Base-by-base conservation (phyloP, 2,797 vertebrate species). In the Anguilla obscura region DNA sequence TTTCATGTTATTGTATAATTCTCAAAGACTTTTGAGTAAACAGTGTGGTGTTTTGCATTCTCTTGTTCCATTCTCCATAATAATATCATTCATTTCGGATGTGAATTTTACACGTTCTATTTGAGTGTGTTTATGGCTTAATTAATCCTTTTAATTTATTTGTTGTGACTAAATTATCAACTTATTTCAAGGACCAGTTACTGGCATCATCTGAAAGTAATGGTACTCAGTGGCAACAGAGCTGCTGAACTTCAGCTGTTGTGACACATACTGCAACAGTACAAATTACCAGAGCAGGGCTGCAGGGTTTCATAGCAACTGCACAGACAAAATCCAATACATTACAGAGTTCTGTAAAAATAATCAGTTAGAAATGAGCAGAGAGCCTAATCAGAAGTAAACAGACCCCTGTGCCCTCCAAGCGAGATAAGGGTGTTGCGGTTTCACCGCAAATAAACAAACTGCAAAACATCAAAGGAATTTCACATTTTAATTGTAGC, bases 91-190 rank as follows among this genome's bases (percentile, higher is more conserved):
- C 94, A 95, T 96, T 95, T 95, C 96, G 93, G 6, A 96, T 96
- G 96, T 91, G 93, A 94, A 94, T 95, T 95, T 94, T 96, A 96
- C 96, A 96, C 95, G 95, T 94, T 93, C 90, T 94, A 94, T 45
- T 95, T 95, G 95, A 95, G 95, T 94, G 94, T 95, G 94, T 95
- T 96, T 96, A 96, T 96, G 95, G 96, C 95, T 96, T 96, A 96
- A 96, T 96, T 45, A 96, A 96, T 96, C 95, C 93, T 96, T 96
- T 96, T 95, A 96, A 96, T 96, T 95, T 95, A 96, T 96, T 96
- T 95, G 95, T 95, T 95, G 96, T 93, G 95, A 96, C 94, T 95
- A 96, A 96, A 96, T 95, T 95, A 96, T 94, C 95, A 95, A 94
- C 93, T 95, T 95, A 94, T 95, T 96, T 96, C 93, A 93, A 95